Base-by-base conservation (phyloP, 2,888 invertebrate genomes). In the Girardia tigrina region DNA sequence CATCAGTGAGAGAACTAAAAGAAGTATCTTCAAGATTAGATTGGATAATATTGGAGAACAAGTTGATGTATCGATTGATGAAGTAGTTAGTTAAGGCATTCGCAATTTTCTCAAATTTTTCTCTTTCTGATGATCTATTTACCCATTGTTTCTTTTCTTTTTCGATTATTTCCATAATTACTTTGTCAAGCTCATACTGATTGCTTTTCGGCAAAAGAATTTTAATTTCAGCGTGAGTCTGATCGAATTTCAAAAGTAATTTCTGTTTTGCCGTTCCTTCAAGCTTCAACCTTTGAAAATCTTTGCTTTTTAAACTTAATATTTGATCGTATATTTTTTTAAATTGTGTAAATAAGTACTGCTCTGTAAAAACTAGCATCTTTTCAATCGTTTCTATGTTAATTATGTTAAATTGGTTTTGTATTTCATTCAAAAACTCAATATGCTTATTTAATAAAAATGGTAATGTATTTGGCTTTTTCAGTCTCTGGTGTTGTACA, bases 21-120 rank as follows among this genome's bases (percentile, higher is more conserved):
- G 56, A 56, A 56, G 23, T n/a, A 6, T 2, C 20, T 20, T 56
- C n/a, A 8, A 56, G n/a, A 56, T 56, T 56, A 20, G 6, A n/a
- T 12, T 56, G 56, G 23, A 56, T 56, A 56, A 56, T 56, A n/a
- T 56, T 56, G n/a, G 56, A 56, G 23, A 56, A 56, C 56, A 56
- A n/a, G 23, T 56, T 56, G 8, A 2, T 12, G 23, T 56, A 56
- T 12, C 56, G 56, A 56, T 56, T 56, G n/a, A 56, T n/a, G 4
- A 56, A n/a, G 16, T 12, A 36, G 16, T 36, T 36, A 12, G 16
- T 36, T 36, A 36, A 36, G 8, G 36, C 8, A 12, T 36, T 36
- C 16, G 36, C 16, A 16, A 36, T 36, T 36, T 36, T 36, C 36
- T 16, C 12, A 12, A 36, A 36, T 36, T 36, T 36, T n/a, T n/a